These are phyloP conservation scores for Enoplosus armatus DNA, from an alignment of 2,797 vertebrate species.

Conservation along the genomic window DNA sequence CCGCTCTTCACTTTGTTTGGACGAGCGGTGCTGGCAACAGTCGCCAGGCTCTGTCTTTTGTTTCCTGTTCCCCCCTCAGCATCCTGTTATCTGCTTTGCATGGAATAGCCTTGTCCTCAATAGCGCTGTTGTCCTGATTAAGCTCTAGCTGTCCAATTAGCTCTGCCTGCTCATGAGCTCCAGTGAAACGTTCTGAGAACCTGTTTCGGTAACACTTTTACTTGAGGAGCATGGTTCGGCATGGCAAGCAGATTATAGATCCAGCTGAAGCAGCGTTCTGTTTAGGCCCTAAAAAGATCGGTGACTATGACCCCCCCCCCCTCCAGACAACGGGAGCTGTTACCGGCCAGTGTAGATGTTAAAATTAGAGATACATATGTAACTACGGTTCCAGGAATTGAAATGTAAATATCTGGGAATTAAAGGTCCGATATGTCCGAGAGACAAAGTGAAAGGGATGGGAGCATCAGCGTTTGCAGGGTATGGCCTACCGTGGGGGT, in stretches of 20 bases:
- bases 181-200: slow-evolving; percentile 51
- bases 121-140: slow-evolving; percentile 67
- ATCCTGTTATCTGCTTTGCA: slow-evolving; percentile 67
- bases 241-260: slow-evolving; percentile 58
- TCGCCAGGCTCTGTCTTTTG: slow-evolving; percentile 54
- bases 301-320: no score
- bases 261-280: slow-evolving; percentile 7
- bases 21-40: slow-evolving; percentile 41
- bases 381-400: no score
- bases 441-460: no score
- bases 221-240: slow-evolving; percentile 38
- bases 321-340: no score
- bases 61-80: slow-evolving; percentile 59
- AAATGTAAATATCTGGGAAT: no score
- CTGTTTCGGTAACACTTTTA: slow-evolving; percentile 38
- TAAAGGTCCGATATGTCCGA: no score
- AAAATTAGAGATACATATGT: no score
- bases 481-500: no score
- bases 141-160: slow-evolving; percentile 69
- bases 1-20: slow-evolving; percentile 59
- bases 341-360: no score
- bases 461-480: no score
- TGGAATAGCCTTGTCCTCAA: slow-evolving; percentile 66
- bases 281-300: neutral
- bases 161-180: slow-evolving; percentile 59